Percentiles rank a stretch among this genome's conserved stretches.
Evolutionary conservation across 2,113 vertebrate species (phyloP).

Genomic region (Entosphenus tridentatus): DNA sequence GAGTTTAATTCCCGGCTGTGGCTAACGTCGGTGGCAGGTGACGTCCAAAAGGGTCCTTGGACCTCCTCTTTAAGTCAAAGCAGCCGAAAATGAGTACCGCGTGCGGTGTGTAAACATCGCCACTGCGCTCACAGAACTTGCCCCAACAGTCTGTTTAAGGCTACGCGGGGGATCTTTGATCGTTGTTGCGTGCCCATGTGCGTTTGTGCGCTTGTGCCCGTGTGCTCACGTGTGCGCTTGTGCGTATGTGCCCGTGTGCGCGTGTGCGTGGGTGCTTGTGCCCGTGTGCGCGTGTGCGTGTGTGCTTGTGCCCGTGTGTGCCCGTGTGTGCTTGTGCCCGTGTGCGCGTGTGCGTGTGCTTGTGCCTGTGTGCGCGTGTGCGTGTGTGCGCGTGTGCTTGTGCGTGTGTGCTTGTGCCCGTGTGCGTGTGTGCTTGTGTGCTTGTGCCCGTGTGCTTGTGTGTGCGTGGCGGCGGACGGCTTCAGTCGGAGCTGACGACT

Average conservation of each 20-base stretch:
- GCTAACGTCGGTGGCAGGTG: constrained; percentile 24
- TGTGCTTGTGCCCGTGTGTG: neutral
- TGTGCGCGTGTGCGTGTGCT: too few species aligned
- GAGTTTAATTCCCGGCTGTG: too few species aligned
- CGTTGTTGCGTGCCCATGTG: too few species aligned
- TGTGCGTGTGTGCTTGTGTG: neutral
- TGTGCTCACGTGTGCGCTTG: neutral
- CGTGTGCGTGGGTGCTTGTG: too few species aligned
- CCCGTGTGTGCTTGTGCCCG: too few species aligned
- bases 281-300: neutral
- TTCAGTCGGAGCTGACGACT: constrained; percentile 29
- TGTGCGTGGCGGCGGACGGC: neutral
- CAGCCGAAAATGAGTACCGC: constrained; percentile 57
- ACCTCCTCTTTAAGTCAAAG: constrained; percentile 66
- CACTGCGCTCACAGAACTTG: too few species aligned
- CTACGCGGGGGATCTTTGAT: too few species aligned
- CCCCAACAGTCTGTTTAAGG: too few species aligned
- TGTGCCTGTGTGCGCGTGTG: too few species aligned
- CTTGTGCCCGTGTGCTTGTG: neutral
- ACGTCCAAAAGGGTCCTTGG: constrained; percentile 63
- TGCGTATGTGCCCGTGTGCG: neutral
- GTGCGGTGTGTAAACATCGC: constrained; percentile 60
- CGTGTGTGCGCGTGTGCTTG: too few species aligned
- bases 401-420: too few species aligned
- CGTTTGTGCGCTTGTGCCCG: neutral